Conservation (phyloP, 2,888 invertebrate species). For the Cantharis lateralis region DNA sequence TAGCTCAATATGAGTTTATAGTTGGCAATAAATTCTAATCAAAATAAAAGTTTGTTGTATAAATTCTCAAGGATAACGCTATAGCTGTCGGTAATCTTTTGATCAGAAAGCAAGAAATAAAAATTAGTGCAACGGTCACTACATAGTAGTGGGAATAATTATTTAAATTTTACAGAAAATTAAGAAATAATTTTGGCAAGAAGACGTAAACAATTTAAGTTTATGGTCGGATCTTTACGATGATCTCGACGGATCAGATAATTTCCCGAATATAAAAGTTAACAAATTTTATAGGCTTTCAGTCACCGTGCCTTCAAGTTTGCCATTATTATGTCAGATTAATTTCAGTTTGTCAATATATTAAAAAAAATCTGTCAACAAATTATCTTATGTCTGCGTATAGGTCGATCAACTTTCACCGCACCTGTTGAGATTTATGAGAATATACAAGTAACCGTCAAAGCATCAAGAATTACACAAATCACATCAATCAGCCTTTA, state of each 20-base stretch:
- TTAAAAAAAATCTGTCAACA: slow-evolving; percentile 8
- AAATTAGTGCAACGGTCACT: not conserved
- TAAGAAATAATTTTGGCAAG: not conserved
- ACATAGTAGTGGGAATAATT: not conserved
- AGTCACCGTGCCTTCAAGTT: not conserved
- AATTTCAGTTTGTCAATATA: not conserved
- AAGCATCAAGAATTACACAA: not conserved
- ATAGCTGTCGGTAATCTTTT: not conserved
- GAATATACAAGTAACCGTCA: slow-evolving; percentile 7
- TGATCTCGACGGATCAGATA: not conserved
- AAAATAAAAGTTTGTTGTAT: not conserved
- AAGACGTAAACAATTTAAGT: not conserved
- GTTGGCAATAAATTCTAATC: not conserved
- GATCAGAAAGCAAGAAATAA: not conserved
- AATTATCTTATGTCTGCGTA: slow-evolving; percentile 6
- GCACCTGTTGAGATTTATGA: slow-evolving; percentile 13
- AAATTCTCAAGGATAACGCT: not conserved
- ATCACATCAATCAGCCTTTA: slow-evolving; percentile 4
- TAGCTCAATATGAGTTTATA: slow-evolving; percentile 1
- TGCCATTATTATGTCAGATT: slow-evolving; percentile 1
- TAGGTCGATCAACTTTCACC: slow-evolving; percentile 12
- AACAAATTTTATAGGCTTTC: not conserved
- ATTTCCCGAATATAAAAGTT: not conserved
- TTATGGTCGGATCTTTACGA: not conserved
- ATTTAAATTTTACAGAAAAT: not conserved